Evolutionary conservation across 2,888 invertebrate genomes (phyloP).

Genomic region (Amblyjoppa proteus): DNA sequence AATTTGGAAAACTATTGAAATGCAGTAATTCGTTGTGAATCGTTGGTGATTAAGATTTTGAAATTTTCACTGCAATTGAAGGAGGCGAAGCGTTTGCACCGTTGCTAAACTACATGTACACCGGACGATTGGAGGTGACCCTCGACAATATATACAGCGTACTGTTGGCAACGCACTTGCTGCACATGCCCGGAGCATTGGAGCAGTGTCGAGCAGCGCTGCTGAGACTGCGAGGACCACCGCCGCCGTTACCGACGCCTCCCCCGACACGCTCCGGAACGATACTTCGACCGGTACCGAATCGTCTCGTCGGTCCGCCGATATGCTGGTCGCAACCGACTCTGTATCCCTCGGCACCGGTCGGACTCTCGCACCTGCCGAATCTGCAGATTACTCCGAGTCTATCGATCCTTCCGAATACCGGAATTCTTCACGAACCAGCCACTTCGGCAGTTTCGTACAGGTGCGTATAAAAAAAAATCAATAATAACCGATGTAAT

Average conservation of each 20-base stretch:
- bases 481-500: neutral
- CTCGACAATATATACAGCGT: slow-evolving; percentile 91
- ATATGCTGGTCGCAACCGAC: slow-evolving; percentile 78
- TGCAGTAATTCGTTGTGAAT: no score
- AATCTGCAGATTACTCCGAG: slow-evolving; percentile 78
- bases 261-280: slow-evolving; percentile 57
- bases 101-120: slow-evolving; percentile 91
- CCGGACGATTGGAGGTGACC: slow-evolving; percentile 90
- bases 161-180: slow-evolving; percentile 89
- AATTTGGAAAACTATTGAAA: no score
- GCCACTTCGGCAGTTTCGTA: slow-evolving; percentile 34
- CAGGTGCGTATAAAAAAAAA: slow-evolving; percentile 47
- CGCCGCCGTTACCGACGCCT: slow-evolving; percentile 80
- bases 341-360: slow-evolving; percentile 73
- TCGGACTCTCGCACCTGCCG: slow-evolving; percentile 80
- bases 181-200: slow-evolving; percentile 91
- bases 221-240: slow-evolving; percentile 85
- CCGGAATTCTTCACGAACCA: slow-evolving; percentile 60
- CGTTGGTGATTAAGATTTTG: no score
- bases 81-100: slow-evolving; percentile 87
- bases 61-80: slow-evolving; percentile 51
- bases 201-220: slow-evolving; percentile 89
- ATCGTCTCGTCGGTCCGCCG: slow-evolving; percentile 79
- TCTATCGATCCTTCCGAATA: slow-evolving; percentile 75
- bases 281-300: slow-evolving; percentile 82